Evolutionary conservation across 2,797 vertebrate genomes (phyloP), one percentile per base, ranked within the genome.

Genomic region (Taeniopygia guttata): DNA sequence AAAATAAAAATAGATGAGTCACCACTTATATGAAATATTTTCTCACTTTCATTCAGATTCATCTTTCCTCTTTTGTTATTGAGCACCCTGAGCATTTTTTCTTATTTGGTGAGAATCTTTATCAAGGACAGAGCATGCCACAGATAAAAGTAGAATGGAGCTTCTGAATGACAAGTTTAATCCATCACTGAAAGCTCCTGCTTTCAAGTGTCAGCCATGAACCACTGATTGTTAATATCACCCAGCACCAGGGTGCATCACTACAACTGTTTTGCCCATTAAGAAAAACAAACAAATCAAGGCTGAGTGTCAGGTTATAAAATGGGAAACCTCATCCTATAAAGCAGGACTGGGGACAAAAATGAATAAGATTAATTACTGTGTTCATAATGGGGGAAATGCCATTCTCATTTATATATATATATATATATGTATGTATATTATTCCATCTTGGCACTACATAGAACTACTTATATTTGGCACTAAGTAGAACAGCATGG

Each of bases 271-370:
- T 95, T 76, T 86, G 25, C 54, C 93, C 87, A 94, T 93, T 96
- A 94, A 83, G 84, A 90, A 91, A 93, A 96, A 70, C 90, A 93
- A 96, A 95, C 84, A 95, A 95, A 96, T 96, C 87, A 96, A 76
- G 21, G 14, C 49, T 59, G 62, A 78, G 27, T 73, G 88, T 73
- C 92, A 93, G 58, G 69, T 66, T 94, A 78, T 91, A 93, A 92
- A 94, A 76, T 32, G 11, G 52, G 55, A 62, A 86, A 79, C 54
- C 48, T 1, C 36, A 46, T 30, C 29, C 32, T 59, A 54, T 59
- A 84, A 90, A 79, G 52, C 67, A 90, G 10, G 30, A 73, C 58
- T 85, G 4, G 74, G 82, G 67, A 79, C 48, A 81, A 91, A 94
- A 94, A 84, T 14, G 9, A 52, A 19, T 58, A 67, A 87, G 52